These are phyloP conservation scores for Neuroterus valhalla DNA, from an alignment of 1,140 invertebrate genomes.

Conservation along the genomic window DNA sequence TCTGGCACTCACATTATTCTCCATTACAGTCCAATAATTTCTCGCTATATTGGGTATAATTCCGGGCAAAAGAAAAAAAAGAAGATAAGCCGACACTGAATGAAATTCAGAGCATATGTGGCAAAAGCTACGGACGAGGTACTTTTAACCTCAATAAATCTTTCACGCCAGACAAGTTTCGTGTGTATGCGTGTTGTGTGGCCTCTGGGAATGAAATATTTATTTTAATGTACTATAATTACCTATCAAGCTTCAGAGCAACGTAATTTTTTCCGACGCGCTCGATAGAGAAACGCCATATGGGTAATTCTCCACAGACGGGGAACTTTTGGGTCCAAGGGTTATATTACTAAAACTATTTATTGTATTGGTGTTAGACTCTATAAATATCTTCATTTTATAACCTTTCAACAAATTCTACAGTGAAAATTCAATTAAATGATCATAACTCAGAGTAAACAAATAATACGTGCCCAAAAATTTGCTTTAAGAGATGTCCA, in stretches of 20 bases:
- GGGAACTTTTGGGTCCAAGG: too few relatives aligned
- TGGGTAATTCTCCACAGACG: too few relatives aligned
- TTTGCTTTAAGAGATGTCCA: too few relatives aligned
- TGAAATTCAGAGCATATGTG: conserved; percentile 36
- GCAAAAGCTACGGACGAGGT: conserved; percentile 37
- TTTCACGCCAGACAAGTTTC: conserved; percentile 31
- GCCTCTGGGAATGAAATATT: conserved; percentile 38
- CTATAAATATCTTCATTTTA: too few relatives aligned
- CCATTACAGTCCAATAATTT: conserved; percentile 35
- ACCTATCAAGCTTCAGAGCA: conserved; percentile 28
- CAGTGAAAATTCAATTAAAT: too few relatives aligned
- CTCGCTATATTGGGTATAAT: conserved; percentile 38
- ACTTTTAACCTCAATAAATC: conserved; percentile 42
- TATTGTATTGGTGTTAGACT: too few relatives aligned
- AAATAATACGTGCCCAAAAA: too few relatives aligned
- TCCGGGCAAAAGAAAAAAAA: conserved; percentile 24
- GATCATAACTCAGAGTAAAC: too few relatives aligned
- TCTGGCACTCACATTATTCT: not conserved
- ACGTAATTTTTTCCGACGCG: conserved; percentile 37
- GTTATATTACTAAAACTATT: too few relatives aligned
- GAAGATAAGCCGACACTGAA: conserved; percentile 30
- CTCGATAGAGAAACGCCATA: conserved; percentile 3
- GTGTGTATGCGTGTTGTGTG: conserved; percentile 22
- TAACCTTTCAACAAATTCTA: too few relatives aligned
- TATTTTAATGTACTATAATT: conserved; percentile 43